Conservation (phyloP, 2,113 vertebrate species). For the Dipodomys spectabilis region DNA sequence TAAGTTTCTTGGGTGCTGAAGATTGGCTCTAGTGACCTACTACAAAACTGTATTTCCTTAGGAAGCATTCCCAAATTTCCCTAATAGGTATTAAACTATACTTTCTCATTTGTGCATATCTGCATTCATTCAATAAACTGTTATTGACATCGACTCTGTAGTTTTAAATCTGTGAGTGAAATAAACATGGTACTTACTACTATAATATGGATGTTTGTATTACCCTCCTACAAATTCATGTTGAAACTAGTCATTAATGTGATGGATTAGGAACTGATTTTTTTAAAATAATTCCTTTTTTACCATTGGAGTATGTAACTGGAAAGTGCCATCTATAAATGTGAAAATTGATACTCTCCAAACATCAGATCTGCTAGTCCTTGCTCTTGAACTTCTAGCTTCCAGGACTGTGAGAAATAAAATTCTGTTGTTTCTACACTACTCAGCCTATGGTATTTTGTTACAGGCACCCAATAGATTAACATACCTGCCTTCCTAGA, state of each 20-base stretch:
- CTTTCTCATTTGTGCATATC: neutral
- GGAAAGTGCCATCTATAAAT: neutral
- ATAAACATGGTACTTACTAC: neutral
- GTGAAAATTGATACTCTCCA: neutral
- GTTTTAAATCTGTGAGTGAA: conserved; percentile 17
- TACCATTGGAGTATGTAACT: neutral
- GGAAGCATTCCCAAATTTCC: neutral
- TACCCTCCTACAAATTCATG: neutral
- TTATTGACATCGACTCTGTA: neutral
- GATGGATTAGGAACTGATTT: neutral
- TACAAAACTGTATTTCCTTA: neutral
- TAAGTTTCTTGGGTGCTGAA: conserved; percentile 31
- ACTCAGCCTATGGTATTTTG: neutral
- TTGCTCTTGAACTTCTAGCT: neutral
- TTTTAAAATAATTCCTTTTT: neutral
- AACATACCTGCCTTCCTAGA: neutral
- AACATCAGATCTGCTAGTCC: neutral
- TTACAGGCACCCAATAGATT: neutral
- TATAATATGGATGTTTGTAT: neutral
- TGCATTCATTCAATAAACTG: neutral
- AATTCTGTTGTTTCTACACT: neutral
- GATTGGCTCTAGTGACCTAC: neutral
- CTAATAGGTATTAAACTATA: neutral
- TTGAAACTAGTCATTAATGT: neutral
- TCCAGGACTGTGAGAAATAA: neutral